phyloP scores from a whole-genome alignment of 2,888 invertebrate genomes.

The Abrostola triplasia region DNA sequence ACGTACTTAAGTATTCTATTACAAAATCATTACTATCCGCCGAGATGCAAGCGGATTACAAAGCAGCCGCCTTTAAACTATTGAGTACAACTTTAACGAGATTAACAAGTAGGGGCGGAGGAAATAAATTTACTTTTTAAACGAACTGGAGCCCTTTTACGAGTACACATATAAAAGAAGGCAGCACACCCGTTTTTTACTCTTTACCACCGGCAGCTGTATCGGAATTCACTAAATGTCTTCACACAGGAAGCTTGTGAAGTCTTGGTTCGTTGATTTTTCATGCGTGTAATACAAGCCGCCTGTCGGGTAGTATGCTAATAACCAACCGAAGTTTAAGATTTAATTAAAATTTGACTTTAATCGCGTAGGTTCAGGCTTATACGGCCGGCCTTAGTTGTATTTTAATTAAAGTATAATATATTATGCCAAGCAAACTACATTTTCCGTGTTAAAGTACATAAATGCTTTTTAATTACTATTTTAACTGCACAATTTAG shows the following conservation, averaged over 20 bases:
- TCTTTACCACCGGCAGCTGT: conserved; percentile 35
- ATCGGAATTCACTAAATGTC: conserved; percentile 40
- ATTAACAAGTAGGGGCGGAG: conserved; percentile 38
- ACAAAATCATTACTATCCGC: conserved; percentile 42
- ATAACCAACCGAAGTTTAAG: no score
- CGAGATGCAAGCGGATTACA: conserved; percentile 45
- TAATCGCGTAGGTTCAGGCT: no score
- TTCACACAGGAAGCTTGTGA: conserved; percentile 23
- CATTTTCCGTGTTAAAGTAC: no score
- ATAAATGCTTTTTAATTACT: no score
- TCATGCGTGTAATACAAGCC: neutral
- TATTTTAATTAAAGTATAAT: no score
- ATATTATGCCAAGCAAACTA: no score
- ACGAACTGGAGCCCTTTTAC: conserved; percentile 44
- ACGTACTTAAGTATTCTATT: conserved; percentile 49
- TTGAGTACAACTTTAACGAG: conserved; percentile 48
- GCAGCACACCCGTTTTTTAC: conserved; percentile 36
- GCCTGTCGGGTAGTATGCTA: no score
- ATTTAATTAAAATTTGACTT: no score
- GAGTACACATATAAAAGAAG: conserved; percentile 49
- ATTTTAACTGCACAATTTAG: no score
- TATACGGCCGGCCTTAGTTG: no score
- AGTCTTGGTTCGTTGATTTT: neutral
- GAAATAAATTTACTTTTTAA: conserved; percentile 51
- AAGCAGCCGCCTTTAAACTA: conserved; percentile 41